Evolutionary conservation across 2,888 invertebrate species (phyloP), one percentile per base, ranked within the genome.

Genomic region (Hypomecis punctinalis): DNA sequence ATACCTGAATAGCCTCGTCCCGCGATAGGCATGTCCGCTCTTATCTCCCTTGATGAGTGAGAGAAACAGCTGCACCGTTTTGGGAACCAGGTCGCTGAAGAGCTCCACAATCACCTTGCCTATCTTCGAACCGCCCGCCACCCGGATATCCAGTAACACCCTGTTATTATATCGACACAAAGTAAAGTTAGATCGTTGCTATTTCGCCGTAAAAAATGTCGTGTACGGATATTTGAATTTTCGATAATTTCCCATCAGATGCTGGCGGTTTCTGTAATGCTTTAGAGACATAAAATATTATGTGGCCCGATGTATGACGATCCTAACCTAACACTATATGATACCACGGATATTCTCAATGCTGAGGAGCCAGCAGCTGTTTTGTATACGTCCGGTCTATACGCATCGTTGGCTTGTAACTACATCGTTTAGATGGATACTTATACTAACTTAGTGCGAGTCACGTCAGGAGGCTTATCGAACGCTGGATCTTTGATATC

Each of bases 1-100:
- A 39, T 49, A 91, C 93, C 91, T 88, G 65, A 91, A 93, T 59
- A 93, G 78, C 63, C 88, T 83, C 5, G 90, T 88, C 11, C 90
- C 90, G 37, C 73, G 76, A 59, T 93, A 93, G 0, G 88, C 90
- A 68, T 87, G 81, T 0, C 93, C 93, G 0, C 62, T 51, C 0
- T 68, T 23, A 63, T 89, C 87, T 6, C 93, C 93, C 61, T 80
- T 85, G 6, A 92, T 65, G 1, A 93, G 83, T 39, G 37, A 76
- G 48, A 91, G 53, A 71, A 93, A 93, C 40, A 92, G 69, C 36
- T 84, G 79, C 64, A 91, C 92, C 1, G 91, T 90, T 49, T 76
- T 75, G 5, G 93, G 93, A n/a, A 76, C 85, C 33, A 91, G 65
- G 61, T 93, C 92, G 6, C 68, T 84, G 73, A 93, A 93, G 47